These are phyloP conservation scores for Chaetophractus vellerosus DNA, from an alignment of 2,797 vertebrate species.

Conservation along the genomic window DNA sequence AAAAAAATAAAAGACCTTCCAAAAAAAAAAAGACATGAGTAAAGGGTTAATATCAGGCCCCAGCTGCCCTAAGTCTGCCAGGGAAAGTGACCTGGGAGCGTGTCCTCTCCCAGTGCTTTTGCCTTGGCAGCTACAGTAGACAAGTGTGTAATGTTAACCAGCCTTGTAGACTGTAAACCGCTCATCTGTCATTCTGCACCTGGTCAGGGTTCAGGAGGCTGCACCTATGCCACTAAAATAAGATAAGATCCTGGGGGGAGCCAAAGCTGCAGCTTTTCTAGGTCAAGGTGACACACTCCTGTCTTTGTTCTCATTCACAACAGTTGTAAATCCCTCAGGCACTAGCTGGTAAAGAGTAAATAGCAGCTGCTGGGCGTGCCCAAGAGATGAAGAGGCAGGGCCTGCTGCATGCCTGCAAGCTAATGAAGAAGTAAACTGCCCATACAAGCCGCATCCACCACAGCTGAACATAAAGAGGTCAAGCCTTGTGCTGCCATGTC, in stretches of 20 bases:
- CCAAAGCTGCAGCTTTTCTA: not conserved
- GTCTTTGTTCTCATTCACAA: not conserved
- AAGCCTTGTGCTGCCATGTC: not conserved
- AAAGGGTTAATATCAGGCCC: not conserved
- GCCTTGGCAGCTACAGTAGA: not conserved
- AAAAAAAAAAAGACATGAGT: not conserved
- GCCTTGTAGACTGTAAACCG: not conserved
- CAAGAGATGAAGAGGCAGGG: not conserved
- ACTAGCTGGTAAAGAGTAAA: too few relatives aligned
- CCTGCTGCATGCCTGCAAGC: not conserved
- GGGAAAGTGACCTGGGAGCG: not conserved
- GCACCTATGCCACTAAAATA: not conserved
- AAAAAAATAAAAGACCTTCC: too few relatives aligned
- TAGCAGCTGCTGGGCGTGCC: not conserved
- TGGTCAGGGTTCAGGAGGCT: not conserved
- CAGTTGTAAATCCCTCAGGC: not conserved
- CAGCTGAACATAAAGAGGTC: not conserved
- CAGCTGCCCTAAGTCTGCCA: not conserved
- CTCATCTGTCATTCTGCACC: not conserved
- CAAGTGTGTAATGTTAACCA: not conserved
- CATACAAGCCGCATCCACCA: rapidly evolving
- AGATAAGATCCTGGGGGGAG: not conserved
- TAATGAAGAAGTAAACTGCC: too few relatives aligned
- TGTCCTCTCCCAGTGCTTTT: not conserved
- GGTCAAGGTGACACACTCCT: too few relatives aligned